Evolutionary conservation across 1,140 invertebrate species (phyloP), one percentile per base, ranked within the genome.

Genomic region (Papilio aristodemus): DNA sequence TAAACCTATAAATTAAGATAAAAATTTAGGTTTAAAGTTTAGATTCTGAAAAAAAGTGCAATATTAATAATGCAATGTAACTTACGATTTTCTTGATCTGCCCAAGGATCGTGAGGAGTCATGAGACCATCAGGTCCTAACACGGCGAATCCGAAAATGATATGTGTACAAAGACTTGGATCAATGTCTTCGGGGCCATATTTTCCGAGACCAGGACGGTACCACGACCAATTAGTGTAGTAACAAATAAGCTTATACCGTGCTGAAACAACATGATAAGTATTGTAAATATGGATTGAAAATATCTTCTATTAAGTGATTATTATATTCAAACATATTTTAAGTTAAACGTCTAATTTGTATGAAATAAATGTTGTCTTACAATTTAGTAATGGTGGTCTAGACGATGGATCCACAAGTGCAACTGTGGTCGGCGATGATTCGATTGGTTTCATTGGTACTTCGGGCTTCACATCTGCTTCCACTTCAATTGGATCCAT

Each of bases 161-260:
- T 95, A 79, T 98, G 97, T 0, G 97, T 98, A 80, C 97, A 98
- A 0, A 98, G 92, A 39, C 94, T 94, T 0, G 95, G 93, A 82
- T 98, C 96, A 19, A 98, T 97, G 74, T 97, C 94, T 80, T 97
- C 96, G 0, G 97, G 97, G 1, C 94, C 87, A 74, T 96, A 98
- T 77, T 96, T 96, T 50, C 96, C 97, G 13, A 93, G 76, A 0
- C 96, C 96, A 71, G 94, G 94, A n/a, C 96, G 92, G 75, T 97
- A 97, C 96, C 97, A 98, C 0, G 97, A 96, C 97, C 97, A 98
- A 79, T 98, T 98, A 0, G 97, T 98, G 81, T 97, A 98, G 83
- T 98, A 98, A 77, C 97, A 98, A 0, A 98, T 96, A 0, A 98
- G 92, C 88, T 97, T 94, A 73, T 93, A 95, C 57, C 93, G 87